phyloP scores from a whole-genome alignment of 2,113 vertebrate genomes.

The Tyrannus savana region DNA sequence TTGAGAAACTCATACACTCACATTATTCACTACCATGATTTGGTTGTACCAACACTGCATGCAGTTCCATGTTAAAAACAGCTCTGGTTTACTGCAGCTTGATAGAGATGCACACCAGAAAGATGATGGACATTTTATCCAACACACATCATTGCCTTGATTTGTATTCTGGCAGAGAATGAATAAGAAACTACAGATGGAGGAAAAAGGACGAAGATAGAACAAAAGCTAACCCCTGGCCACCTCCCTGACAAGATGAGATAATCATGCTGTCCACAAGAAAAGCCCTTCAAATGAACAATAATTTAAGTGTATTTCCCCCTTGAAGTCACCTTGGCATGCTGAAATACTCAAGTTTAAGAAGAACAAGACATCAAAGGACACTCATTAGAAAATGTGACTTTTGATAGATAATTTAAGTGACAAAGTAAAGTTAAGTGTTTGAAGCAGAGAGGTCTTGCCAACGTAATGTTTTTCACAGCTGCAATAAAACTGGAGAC shows the following conservation, averaged over 20 bases:
- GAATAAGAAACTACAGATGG: constrained; percentile 18
- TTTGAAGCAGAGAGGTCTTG: constrained; percentile 33
- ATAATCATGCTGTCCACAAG: constrained; percentile 54
- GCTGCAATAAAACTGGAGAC: not conserved
- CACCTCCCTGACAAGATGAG: constrained; percentile 45
- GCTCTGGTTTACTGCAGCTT: not conserved
- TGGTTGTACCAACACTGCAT: not conserved
- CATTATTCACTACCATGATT: fast-evolving
- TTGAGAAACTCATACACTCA: not conserved
- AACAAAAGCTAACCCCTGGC: constrained; percentile 40
- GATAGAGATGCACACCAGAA: not conserved
- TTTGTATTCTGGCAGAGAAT: constrained; percentile 63
- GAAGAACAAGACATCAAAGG: constrained; percentile 49
- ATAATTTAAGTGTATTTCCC: constrained; percentile 55
- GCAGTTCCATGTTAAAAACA: not conserved
- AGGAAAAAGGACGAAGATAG: constrained; percentile 31
- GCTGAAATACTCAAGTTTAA: constrained; percentile 44
- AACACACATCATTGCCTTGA: constrained; percentile 36
- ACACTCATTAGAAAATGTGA: constrained; percentile 41
- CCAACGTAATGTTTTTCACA: constrained; percentile 17
- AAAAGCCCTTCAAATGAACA: constrained; percentile 52
- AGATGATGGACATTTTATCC: constrained; percentile 2
- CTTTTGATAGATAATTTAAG: constrained; percentile 60
- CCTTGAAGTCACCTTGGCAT: constrained; percentile 57
- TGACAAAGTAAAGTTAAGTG: constrained; percentile 45